Conservation (phyloP, 2,797 vertebrate species). For the Choloepus didactylus region DNA sequence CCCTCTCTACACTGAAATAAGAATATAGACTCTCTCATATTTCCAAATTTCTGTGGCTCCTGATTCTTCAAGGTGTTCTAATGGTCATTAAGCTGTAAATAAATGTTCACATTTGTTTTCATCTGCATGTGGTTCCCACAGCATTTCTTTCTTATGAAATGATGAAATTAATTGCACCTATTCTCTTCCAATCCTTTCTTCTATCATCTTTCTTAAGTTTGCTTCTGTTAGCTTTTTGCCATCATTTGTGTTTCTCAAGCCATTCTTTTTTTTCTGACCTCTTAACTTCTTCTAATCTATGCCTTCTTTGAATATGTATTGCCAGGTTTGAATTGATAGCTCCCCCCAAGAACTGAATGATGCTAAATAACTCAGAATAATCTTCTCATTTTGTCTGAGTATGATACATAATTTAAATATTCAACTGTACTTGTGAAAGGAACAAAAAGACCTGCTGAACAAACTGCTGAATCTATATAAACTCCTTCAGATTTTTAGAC, state of each 20-base stretch:
- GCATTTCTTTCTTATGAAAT: background rate
- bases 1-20: background rate
- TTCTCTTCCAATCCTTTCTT: background rate
- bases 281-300: background rate
- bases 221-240: background rate
- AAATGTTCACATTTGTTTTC: background rate
- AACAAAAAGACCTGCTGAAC: background rate
- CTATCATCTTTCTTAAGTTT: background rate
- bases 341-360: background rate
- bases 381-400: background rate
- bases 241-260: constrained; percentile 9
- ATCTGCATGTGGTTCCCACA: background rate
- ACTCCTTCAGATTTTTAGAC: background rate
- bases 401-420: background rate
- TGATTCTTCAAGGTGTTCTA: background rate
- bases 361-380: constrained; percentile 1
- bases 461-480: background rate
- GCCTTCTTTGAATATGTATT: background rate
- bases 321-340: background rate
- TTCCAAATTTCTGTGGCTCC: background rate
- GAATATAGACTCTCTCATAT: background rate
- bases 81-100: background rate
- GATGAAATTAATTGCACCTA: background rate
- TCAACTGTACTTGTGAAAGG: background rate
- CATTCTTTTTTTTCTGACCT: background rate